A percentile compares a stretch with the other conserved stretches of the same genome.
Conservation (phyloP, 53 echinoderm and acorn worm genomes). For the Holothuria leucospilota region DNA sequence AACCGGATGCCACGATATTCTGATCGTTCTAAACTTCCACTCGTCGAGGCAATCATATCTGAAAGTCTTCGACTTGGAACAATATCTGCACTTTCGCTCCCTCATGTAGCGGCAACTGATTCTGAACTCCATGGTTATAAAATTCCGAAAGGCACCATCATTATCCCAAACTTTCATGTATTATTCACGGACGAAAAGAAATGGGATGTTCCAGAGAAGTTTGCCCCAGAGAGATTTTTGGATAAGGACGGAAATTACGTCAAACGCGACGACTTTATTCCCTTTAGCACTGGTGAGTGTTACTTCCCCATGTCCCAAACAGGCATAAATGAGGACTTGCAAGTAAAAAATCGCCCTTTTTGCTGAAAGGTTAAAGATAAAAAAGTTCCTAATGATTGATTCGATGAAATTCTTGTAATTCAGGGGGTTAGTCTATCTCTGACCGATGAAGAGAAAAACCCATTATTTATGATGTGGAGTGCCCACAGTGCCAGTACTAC, state of each 20-base stretch:
- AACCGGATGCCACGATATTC: conserved; percentile 24
- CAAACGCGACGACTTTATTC: conserved; percentile 20
- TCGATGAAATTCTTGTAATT: too few species aligned
- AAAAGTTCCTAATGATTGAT: too few species aligned
- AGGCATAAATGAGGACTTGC: too few species aligned
- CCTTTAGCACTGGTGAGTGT: conserved; percentile 23
- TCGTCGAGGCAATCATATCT: conserved; percentile 23
- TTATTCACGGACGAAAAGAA: background rate
- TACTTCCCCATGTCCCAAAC: too few species aligned
- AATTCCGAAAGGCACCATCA: conserved; percentile 23
- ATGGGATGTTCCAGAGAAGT: conserved; percentile 4
- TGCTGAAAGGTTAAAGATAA: too few species aligned
- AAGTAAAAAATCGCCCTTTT: too few species aligned
- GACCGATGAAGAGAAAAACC: too few species aligned
- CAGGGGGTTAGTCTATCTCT: too few species aligned
- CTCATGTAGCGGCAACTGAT: conserved; percentile 21
- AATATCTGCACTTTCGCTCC: background rate
- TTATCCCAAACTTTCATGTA: background rate
- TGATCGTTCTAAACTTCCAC: conserved; percentile 22
- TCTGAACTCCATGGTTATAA: background rate
- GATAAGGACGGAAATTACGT: conserved; percentile 28
- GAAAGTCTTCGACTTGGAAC: conserved; percentile 38
- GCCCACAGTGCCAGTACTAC: too few species aligned
- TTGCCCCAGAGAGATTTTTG: conserved; percentile 28
- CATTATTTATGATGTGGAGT: too few species aligned